Evolutionary conservation across 2,888 invertebrate species (phyloP).

Genomic region (Dryobota labecula): DNA sequence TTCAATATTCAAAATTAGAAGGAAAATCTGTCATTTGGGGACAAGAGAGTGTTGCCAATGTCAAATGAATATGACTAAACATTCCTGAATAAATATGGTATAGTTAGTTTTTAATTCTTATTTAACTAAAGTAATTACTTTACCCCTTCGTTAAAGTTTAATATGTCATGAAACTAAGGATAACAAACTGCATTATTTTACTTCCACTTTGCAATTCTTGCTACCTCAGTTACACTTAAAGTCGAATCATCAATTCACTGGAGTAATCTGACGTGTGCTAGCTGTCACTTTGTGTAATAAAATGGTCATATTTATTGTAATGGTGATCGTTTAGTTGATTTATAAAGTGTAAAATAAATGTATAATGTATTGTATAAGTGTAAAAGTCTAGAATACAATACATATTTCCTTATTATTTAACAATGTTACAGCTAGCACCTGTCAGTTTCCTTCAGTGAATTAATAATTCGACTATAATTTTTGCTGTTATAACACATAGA

Average conservation of each 20-base stretch:
- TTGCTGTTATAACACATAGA: constrained; percentile 40
- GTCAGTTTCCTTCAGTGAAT: too few species aligned
- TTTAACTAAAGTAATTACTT: constrained; percentile 41
- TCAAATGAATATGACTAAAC: constrained; percentile 70
- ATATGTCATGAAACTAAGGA: constrained; percentile 20
- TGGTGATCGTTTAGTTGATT: too few species aligned
- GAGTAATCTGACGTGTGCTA: too few species aligned
- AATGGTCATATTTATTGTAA: too few species aligned
- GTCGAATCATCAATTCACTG: too few species aligned
- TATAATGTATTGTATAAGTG: too few species aligned
- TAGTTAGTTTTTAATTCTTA: constrained; percentile 66
- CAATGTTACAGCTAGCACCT: too few species aligned
- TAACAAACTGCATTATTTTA: constrained; percentile 33
- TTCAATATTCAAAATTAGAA: constrained; percentile 8
- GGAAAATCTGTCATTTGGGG: constrained; percentile 33
- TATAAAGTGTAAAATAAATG: too few species aligned
- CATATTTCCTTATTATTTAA: too few species aligned
- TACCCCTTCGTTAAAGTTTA: constrained; percentile 12
- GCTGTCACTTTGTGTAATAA: too few species aligned
- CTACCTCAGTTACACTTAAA: constrained; percentile 75
- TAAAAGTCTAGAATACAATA: too few species aligned
- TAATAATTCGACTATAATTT: too few species aligned
- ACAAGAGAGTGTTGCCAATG: constrained; percentile 48
- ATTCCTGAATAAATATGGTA: constrained; percentile 82
- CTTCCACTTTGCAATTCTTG: constrained; percentile 70